phyloP scores from a whole-genome alignment of 2,888 invertebrate genomes.

The Hipparchia sbordonii region DNA sequence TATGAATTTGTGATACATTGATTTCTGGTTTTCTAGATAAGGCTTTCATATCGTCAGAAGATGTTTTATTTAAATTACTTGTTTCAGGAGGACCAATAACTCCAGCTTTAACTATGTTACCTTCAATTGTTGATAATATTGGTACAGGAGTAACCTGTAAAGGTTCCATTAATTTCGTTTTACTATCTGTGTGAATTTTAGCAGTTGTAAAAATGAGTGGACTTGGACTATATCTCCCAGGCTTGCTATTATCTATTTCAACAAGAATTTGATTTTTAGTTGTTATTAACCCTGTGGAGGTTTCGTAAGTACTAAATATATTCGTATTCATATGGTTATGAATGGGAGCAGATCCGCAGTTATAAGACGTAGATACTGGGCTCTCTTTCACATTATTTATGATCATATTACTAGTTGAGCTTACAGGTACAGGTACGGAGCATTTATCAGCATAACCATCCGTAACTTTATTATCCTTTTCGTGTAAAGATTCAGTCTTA shows the following conservation, averaged over 20 bases:
- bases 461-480: conserved; percentile 45
- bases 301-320: conserved; percentile 54
- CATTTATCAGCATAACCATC: conserved; percentile 31
- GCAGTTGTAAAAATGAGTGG: conserved; percentile 78
- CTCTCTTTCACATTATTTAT: conserved; percentile 50
- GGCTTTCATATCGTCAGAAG: conserved; percentile 14
- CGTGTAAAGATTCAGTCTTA: conserved; percentile 64
- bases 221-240: conserved; percentile 54
- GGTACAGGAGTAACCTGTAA: conserved; percentile 68
- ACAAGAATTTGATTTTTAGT: conserved; percentile 64
- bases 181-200: conserved; percentile 71
- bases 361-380: conserved; percentile 44
- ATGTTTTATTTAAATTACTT: conserved; percentile 8
- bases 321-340: conserved; percentile 71
- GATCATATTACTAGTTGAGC: conserved; percentile 43
- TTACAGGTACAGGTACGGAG: conserved; percentile 41
- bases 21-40: conserved; percentile 22
- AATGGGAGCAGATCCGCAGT: conserved; percentile 44
- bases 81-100: conserved; percentile 12
- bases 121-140: conserved; percentile 69
- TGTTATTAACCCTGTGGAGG: conserved; percentile 44
- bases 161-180: conserved; percentile 67
- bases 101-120: conserved; percentile 53
- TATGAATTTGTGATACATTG: conserved; percentile 4
- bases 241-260: conserved; percentile 62